Conservation (phyloP, 2,888 invertebrate genomes). For the Diplazon laetatorius region DNA sequence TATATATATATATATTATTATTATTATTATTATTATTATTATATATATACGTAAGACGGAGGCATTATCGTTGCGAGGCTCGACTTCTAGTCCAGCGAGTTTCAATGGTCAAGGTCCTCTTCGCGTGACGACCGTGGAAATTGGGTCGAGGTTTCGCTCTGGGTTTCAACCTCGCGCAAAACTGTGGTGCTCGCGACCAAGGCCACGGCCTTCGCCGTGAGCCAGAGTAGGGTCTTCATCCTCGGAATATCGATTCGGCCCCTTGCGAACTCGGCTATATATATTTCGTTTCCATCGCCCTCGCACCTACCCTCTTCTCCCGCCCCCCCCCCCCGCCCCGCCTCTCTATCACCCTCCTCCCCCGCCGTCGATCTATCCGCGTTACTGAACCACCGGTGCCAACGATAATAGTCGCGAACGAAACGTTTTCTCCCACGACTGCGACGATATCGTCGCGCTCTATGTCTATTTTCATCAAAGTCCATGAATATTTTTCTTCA, state of each 20-base stretch:
- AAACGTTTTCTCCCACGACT: neutral
- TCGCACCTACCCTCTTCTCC: conserved; percentile 2
- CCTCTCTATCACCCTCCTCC: too few species aligned
- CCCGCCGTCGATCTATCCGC: conserved; percentile 12
- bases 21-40: too few species aligned
- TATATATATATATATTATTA: too few species aligned
- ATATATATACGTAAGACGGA: neutral
- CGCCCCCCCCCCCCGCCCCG: neutral
- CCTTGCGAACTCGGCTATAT: conserved; percentile 50
- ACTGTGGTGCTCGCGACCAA: conserved; percentile 59
- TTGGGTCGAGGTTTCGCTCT: conserved; percentile 56
- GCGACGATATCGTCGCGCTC: neutral
- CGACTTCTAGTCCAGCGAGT: conserved; percentile 54
- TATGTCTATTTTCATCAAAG: conserved; percentile 1
- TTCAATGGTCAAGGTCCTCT: conserved; percentile 61
- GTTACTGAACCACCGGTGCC: conserved; percentile 14
- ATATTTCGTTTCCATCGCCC: conserved; percentile 54
- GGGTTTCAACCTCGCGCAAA: conserved; percentile 14
- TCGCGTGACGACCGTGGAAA: conserved; percentile 34
- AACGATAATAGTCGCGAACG: conserved; percentile 22
- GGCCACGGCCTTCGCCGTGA: conserved; percentile 76
- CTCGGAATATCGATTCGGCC: conserved; percentile 73
- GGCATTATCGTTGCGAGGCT: neutral
- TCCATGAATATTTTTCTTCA: too few species aligned
- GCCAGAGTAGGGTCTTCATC: conserved; percentile 73